Evolutionary conservation across 64 coral and sea anemone species (phyloP).

Genomic region (Actinia tenebrosa): DNA sequence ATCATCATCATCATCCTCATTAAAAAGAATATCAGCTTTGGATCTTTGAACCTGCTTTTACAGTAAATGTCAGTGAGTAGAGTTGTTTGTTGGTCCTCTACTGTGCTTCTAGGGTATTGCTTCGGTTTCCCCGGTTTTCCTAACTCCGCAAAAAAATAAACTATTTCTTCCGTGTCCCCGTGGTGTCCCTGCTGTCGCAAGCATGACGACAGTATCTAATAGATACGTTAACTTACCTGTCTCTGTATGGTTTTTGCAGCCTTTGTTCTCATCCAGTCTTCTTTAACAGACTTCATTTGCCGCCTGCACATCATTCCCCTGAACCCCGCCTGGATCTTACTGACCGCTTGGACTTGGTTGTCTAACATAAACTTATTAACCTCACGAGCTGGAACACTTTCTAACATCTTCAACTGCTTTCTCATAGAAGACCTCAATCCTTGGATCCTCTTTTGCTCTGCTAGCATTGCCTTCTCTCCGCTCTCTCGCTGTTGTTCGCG

Average conservation of each 20-base stretch:
- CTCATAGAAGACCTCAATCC: slow-evolving; percentile 73
- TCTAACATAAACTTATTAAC: slow-evolving; percentile 74
- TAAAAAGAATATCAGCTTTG: too few relatives aligned
- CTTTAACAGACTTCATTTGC: slow-evolving; percentile 12
- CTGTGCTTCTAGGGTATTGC: too few relatives aligned
- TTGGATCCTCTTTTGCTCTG: slow-evolving; percentile 63
- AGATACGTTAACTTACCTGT: slow-evolving; percentile 36
- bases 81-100: too few relatives aligned
- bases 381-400: slow-evolving; percentile 74
- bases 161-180: too few relatives aligned
- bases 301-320: slow-evolving; percentile 57
- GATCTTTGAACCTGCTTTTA: too few relatives aligned
- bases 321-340: slow-evolving; percentile 70
- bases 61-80: too few relatives aligned
- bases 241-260: slow-evolving; percentile 77
- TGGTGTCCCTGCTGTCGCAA: too few relatives aligned
- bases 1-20: too few relatives aligned
- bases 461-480: slow-evolving; percentile 24
- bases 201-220: too few relatives aligned
- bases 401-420: slow-evolving; percentile 83
- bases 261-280: slow-evolving; percentile 9
- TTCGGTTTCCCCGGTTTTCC: too few relatives aligned
- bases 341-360: slow-evolving; percentile 61
- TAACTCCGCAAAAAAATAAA: too few relatives aligned
- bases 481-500: slow-evolving; percentile 32